A percentile compares a stretch with the other conserved stretches of the same genome.
These are phyloP conservation scores for Globia sparganii DNA, from an alignment of 2,888 invertebrate genomes.

Conservation along the genomic window DNA sequence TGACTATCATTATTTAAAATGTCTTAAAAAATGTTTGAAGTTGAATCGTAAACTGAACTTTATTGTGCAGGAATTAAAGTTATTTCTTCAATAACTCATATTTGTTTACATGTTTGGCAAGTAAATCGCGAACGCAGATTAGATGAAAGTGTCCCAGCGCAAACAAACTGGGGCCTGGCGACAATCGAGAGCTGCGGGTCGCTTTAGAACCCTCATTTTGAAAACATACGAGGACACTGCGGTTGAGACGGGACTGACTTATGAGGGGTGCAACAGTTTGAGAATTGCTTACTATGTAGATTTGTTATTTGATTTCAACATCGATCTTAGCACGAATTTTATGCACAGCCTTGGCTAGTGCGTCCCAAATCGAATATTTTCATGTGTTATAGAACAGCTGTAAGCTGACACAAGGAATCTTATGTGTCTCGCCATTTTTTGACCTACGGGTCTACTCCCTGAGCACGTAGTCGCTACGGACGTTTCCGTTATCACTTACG, in stretches of 20 bases:
- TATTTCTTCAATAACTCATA: no score
- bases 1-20: no score
- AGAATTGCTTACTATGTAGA: no score
- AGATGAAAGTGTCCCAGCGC: constrained; percentile 56
- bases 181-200: constrained; percentile 58
- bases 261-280: neutral
- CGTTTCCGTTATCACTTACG: no score
- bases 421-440: neutral
- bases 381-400: neutral
- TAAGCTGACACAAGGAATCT: neutral
- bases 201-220: constrained; percentile 37
- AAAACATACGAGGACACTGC: constrained; percentile 32
- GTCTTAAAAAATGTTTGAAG: no score
- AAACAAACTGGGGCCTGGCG: constrained; percentile 51
- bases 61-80: no score
- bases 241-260: constrained; percentile 32
- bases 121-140: no score
- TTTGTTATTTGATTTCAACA: neutral
- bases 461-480: no score
- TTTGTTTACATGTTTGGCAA: no score
- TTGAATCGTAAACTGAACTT: no score
- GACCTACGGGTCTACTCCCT: no score
- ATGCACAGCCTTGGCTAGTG: neutral
- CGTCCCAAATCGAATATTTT: neutral
- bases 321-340: neutral